phyloP scores from a whole-genome alignment of 2,113 vertebrate species.

The Pseudopodoces humilis region DNA sequence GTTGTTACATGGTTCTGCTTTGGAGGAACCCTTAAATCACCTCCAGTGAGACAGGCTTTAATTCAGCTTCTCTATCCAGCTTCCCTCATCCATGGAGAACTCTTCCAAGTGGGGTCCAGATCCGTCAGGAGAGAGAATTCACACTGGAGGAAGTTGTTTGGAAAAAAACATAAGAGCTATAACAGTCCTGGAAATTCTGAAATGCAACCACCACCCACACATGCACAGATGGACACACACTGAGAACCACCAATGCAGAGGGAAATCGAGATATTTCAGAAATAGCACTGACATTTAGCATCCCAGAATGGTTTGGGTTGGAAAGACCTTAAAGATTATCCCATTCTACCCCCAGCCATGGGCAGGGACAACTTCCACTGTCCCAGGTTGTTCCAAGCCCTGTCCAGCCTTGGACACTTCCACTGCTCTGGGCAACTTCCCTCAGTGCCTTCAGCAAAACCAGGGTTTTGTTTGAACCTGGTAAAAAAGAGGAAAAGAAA shows the following conservation, averaged over 20 bases:
- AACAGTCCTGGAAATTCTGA: slow-evolving; percentile 16
- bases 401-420: background rate
- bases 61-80: background rate
- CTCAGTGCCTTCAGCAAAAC: background rate
- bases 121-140: background rate
- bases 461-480: background rate
- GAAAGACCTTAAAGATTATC: background rate
- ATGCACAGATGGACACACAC: background rate
- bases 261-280: background rate
- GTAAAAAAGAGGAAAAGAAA: background rate
- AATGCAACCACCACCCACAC: background rate
- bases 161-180: background rate
- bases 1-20: background rate
- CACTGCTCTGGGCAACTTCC: background rate
- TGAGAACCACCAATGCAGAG: background rate
- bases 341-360: background rate
- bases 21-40: background rate
- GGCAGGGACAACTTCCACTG: background rate
- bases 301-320: background rate
- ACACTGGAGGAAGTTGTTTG: background rate
- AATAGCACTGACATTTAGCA: background rate
- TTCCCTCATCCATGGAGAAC: background rate
- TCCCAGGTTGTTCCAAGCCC: background rate
- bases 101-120: background rate
- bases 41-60: background rate